Conservation (phyloP, 1,140 invertebrate genomes). For the Vanessa atalanta region DNA sequence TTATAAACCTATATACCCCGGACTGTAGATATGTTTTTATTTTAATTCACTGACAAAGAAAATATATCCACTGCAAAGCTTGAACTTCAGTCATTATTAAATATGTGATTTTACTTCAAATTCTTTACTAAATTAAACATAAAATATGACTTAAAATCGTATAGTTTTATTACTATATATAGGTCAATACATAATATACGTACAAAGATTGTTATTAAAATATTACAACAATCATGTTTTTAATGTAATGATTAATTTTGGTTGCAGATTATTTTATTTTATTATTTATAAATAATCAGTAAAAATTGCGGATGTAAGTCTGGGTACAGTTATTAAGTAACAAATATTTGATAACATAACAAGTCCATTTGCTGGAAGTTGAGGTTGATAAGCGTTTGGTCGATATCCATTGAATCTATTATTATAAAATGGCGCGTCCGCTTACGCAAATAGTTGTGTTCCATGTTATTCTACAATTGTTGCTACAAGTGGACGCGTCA, state of each 20-base stretch:
- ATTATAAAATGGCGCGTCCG: slow-evolving; percentile 64
- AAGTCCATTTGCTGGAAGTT: slow-evolving; percentile 20
- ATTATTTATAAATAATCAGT: slow-evolving; percentile 11
- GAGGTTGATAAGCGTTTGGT: slow-evolving; percentile 56
- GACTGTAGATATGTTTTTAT: slow-evolving; percentile 5
- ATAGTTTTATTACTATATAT: too few relatives aligned
- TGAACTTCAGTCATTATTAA: too few relatives aligned
- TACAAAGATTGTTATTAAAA: too few relatives aligned
- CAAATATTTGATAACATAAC: slow-evolving; percentile 26
- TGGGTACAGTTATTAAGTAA: slow-evolving; percentile 1
- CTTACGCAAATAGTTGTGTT: slow-evolving; percentile 59
- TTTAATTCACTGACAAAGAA: background rate
- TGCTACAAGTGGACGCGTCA: slow-evolving; percentile 42
- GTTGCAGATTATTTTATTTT: slow-evolving; percentile 1
- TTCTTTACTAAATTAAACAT: too few relatives aligned
- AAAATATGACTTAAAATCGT: too few relatives aligned
- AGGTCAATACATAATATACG: too few relatives aligned
- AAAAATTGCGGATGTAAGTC: background rate
- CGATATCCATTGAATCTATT: slow-evolving; percentile 50
- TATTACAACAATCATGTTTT: too few relatives aligned
- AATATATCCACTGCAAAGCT: background rate
- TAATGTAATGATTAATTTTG: too few relatives aligned
- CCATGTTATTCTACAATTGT: slow-evolving; percentile 54
- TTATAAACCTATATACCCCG: slow-evolving; percentile 29
- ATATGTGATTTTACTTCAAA: too few relatives aligned